Evolutionary conservation across 2,797 vertebrate species (phyloP), one percentile per base, ranked within the genome.

Genomic region (Valencia hispanica): DNA sequence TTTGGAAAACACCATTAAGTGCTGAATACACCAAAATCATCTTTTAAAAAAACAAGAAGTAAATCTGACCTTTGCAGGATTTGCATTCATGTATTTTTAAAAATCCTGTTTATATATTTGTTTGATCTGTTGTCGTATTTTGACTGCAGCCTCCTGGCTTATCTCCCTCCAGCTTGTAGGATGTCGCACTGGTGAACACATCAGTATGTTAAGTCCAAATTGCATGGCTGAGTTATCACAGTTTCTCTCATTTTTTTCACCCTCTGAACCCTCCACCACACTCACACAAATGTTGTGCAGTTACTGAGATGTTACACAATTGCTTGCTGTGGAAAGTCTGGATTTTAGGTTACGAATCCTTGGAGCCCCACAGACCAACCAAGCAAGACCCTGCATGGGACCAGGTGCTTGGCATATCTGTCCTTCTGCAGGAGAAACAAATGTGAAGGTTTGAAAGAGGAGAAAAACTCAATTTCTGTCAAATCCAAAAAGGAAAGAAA

Each of bases 321-420:
- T 80, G 81, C 85, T 81, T 83, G 81, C 86, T 84, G 78, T 86
- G 84, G 78, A 57, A 75, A 89, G 87, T 87, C 88, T 91, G 89
- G 91, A 90, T 89, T 93, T 92, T 86, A 88, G 84, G 89, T 93
- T 91, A 91, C 87, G 93, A 92, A 94, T 93, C 89, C 87, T 88
- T 65, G 69, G 88, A 93, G 85, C 83, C 84, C 77, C 84, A 85
- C 85, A 80, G 88, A 86, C 77, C 88, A 78, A 80, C 85, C 88
- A 84, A 86, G 90, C 84, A 65, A 87, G 84, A 86, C 86, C 83
- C 87, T 88, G 88, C 91, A 43, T 68, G 89, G 87, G 87, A 86
- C 88, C 75, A 79, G 78, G 79, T 87, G 80, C 74, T 78, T 7
- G 25, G 79, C 80, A 84, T 53, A 41, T 63, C 36, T 70, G 65